phyloP scores from a whole-genome alignment of 2,888 invertebrate species.

The Tetranychus truncatus region DNA sequence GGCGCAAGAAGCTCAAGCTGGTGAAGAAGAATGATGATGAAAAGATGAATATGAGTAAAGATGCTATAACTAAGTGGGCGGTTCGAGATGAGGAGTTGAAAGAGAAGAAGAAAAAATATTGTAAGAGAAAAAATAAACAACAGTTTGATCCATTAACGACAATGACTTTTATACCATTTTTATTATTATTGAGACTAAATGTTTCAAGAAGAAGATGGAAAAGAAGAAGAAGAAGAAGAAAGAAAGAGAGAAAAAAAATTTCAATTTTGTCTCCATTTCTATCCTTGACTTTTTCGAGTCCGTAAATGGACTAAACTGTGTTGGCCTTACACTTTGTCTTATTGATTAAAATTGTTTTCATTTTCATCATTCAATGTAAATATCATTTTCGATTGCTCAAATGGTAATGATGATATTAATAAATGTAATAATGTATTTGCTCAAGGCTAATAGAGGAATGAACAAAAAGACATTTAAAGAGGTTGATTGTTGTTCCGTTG shows the following conservation, averaged over 20 bases:
- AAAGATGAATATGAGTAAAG: background rate
- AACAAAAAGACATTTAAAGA: too few relatives aligned
- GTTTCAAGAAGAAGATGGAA: too few relatives aligned
- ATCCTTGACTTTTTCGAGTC: background rate
- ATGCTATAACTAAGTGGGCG: background rate
- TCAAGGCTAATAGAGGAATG: background rate
- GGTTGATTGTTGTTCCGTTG: too few relatives aligned
- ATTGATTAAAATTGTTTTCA: background rate
- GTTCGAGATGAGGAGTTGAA: background rate
- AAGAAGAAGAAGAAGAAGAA: background rate
- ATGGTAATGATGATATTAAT: background rate
- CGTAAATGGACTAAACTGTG: background rate
- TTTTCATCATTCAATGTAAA: background rate
- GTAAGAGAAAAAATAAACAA: slow-evolving; percentile 7
- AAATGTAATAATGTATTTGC: background rate
- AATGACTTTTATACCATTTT: too few relatives aligned
- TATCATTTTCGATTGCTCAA: too few relatives aligned
- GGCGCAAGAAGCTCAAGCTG: background rate
- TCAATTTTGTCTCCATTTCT: background rate
- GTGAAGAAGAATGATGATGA: background rate
- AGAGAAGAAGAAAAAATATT: background rate
- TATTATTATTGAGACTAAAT: too few relatives aligned
- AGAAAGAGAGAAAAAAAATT: background rate
- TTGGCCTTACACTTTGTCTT: background rate
- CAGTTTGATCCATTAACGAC: background rate